Conservation (phyloP, 2,888 invertebrate species). For the Campopleginae sp. region DNA sequence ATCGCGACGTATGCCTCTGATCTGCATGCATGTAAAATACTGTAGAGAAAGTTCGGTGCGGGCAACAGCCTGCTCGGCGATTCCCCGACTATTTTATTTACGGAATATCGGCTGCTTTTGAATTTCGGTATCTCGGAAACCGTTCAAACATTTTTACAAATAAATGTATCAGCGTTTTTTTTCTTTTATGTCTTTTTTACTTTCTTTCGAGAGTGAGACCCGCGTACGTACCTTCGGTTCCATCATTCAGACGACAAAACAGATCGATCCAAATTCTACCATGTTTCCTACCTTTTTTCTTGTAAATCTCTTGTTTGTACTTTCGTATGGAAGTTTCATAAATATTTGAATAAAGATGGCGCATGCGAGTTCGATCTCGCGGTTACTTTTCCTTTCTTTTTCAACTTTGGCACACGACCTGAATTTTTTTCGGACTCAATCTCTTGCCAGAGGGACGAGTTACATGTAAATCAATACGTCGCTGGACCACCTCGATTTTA, state of each 20-base stretch:
- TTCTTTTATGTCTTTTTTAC: background rate
- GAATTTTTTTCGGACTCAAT: conserved; percentile 19
- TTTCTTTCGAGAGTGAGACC: conserved; percentile 55
- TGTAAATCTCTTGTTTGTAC: background rate
- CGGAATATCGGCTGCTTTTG: conserved; percentile 36
- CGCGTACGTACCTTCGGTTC: conserved; percentile 17
- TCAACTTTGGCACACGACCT: background rate
- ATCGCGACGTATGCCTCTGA: background rate
- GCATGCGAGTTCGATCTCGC: conserved; percentile 54
- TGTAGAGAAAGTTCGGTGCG: conserved; percentile 51
- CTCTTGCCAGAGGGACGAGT: background rate
- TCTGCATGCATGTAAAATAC: conserved; percentile 1
- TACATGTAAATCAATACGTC: conserved; percentile 2
- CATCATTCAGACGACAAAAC: conserved; percentile 71
- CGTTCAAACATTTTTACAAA: conserved; percentile 75
- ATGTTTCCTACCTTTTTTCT: conserved; percentile 56
- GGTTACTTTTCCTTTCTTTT: background rate
- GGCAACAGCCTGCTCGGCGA: conserved; percentile 78
- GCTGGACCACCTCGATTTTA: too few species aligned
- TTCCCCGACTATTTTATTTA: conserved; percentile 75
- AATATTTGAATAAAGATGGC: conserved; percentile 80
- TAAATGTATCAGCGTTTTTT: conserved; percentile 77
- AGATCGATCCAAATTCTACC: conserved; percentile 81
- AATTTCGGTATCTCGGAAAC: conserved; percentile 63
- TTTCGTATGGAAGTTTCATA: conserved; percentile 74